phyloP scores from a whole-genome alignment of 1,140 invertebrate species.

The Ephestia elutella region DNA sequence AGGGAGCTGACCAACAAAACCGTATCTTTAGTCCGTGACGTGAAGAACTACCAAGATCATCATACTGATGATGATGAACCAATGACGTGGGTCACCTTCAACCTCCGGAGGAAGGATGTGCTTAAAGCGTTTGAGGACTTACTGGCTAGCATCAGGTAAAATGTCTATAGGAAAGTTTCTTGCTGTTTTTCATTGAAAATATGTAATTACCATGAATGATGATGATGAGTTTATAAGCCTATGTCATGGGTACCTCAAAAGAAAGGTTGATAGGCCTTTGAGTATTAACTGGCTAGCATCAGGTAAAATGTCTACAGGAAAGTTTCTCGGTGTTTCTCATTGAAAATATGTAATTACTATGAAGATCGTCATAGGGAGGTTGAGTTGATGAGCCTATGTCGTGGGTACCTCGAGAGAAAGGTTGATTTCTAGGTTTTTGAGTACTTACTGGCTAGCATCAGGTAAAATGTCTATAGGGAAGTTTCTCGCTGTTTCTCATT shows the following conservation, averaged over 20 bases:
- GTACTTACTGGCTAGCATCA: slow-evolving; percentile 34
- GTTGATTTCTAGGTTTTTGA: slow-evolving; percentile 41
- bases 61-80: slow-evolving; percentile 10
- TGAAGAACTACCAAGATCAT: slow-evolving; percentile 24
- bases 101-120: slow-evolving; percentile 30
- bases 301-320: too few species aligned
- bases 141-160: slow-evolving; percentile 40
- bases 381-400: slow-evolving; percentile 29
- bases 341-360: too few species aligned
- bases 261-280: too few species aligned
- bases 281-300: too few species aligned
- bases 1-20: slow-evolving; percentile 38
- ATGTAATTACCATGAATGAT: too few species aligned
- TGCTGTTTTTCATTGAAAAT: neutral
- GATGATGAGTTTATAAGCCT: too few species aligned
- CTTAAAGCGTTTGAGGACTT: slow-evolving; percentile 40
- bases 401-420: slow-evolving; percentile 35
- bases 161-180: neutral
- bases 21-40: slow-evolving; percentile 33
- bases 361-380: slow-evolving; percentile 16
- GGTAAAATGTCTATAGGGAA: slow-evolving; percentile 23
- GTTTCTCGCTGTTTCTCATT: neutral
- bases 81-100: slow-evolving; percentile 45
- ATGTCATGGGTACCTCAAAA: too few species aligned
- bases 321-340: neutral